Base-by-base conservation (phyloP, 2,113 vertebrate species). In the Drymodes brunneopygia region DNA sequence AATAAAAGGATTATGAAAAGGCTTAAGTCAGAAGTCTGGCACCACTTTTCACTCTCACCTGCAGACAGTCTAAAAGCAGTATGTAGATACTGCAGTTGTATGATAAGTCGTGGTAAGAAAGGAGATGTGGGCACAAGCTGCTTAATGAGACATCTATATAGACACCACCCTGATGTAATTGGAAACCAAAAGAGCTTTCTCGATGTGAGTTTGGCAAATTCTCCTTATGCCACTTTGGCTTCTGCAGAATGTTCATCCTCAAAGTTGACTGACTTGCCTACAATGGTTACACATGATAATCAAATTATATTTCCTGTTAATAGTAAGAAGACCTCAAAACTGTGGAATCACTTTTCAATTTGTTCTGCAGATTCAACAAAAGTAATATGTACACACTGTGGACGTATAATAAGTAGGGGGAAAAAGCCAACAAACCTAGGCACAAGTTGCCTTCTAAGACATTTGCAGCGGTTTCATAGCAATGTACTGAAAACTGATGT, bases 301-400 rank as follows among this genome's bases (percentile, higher is more conserved):
- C 96, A 97, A 56, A 98, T 97, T 60, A 91, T 97, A 45, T 95
- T 98, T 95, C 98, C 99, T 8, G 97, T 97, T 90, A 99, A 97
- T 91, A 99, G 99, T 94, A 99, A 99, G 97, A 99, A 99, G 98
- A 99, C 99, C 81, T 99, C 99, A 96, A 99, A 99, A 98, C 98
- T 99, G 97, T 99, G 99, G 99, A 99, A 99, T 96, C 99, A 99
- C 86, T 99, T 99, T 94, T 99, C 99, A 44, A 98, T 99, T 96
- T 99, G 99, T 87, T 98, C 99, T 58, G 96, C 98, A 61, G 99
- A 99, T 97, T 99, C 99, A 94, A 99, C 99, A 8, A 99, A 99
- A 96, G 99, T 99, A 73, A 97, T 99, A 97, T 99, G 99, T 97
- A 98, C 99, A 98, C 99, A 99, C 99, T 99, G 99, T 95, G 99